Evolutionary conservation across 2,797 vertebrate species (phyloP), one percentile per base, ranked within the genome.

Genomic region (Enteromius afrohamiltoni): DNA sequence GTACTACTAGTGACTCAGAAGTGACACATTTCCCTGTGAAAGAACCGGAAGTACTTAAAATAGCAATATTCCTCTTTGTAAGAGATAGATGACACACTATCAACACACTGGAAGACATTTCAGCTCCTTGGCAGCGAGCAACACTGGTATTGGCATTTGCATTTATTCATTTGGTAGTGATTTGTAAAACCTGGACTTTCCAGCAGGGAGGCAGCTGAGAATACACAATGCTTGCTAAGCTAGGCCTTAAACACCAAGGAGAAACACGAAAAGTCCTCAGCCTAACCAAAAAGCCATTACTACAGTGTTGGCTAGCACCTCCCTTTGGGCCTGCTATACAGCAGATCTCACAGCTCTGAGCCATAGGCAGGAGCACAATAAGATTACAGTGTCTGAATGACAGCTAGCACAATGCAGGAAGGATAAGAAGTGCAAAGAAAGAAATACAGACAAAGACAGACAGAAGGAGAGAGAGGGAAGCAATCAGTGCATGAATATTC

Each of bases 401-500:
- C 71, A 65, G 45, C 70, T 65, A 51, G 84, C 85, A 85, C 69
- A 86, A 79, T 55, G 88, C 88, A 85, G 34, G 6, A 80, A 51
- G 77, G 49, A 76, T 71, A 47, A 26, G 69, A 23, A 58, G 67
- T 70, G 67, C 60, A 68, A 34, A 62, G 51, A 71, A 68, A 82
- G 78, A 73, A 42, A 88, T 83, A 53, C 87, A 65, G 45, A 26
- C 62, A 45, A 68, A 62, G 19, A 82, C 69, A 69, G 69, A 79
- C 78, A 85, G 83, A 89, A 23, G 14, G 85, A 85, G 60, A 92
- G 90, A 90, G 88, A 92, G 55, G 55, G 29, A 80, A 86, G 85
- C 83, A 90, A 90, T 90, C 91, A 90, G 91, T 92, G 92, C 93
- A 93, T 94, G 93, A 94, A 95, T 94, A 94, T 95, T 94, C 93